phyloP scores from a whole-genome alignment of 2,888 invertebrate species.

The Hydropsyche betteni region DNA sequence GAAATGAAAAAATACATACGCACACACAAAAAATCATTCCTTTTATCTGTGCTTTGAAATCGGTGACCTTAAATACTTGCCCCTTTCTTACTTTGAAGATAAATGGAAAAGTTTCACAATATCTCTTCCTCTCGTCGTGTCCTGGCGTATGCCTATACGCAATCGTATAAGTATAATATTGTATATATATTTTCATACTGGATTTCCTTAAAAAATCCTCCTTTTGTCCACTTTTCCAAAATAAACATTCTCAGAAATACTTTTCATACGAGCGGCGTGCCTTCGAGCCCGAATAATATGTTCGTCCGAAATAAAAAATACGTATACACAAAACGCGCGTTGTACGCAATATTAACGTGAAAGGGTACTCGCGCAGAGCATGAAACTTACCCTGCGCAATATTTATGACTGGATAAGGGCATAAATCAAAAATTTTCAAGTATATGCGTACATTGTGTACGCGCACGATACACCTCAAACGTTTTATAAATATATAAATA shows the following conservation, averaged over 20 bases:
- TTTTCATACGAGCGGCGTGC: neutral
- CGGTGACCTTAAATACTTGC: slow-evolving; percentile 19
- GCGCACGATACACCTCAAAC: neutral
- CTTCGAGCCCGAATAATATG: slow-evolving; percentile 2
- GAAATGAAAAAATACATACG: slow-evolving; percentile 14
- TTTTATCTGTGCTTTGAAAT: slow-evolving; percentile 26
- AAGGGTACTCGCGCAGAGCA: neutral
- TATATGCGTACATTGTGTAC: slow-evolving; percentile 5
- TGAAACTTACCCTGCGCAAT: slow-evolving; percentile 6
- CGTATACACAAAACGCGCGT: neutral
- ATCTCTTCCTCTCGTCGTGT: slow-evolving; percentile 25
- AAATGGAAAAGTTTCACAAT: slow-evolving; percentile 30
- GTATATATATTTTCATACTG: slow-evolving; percentile 9
- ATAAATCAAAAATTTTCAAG: slow-evolving; percentile 31
- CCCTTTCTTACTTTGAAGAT: slow-evolving; percentile 30
- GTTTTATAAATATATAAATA: slow-evolving; percentile 4
- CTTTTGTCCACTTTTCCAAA: slow-evolving; percentile 22
- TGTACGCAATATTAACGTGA: slow-evolving; percentile 10
- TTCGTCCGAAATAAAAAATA: slow-evolving; percentile 2
- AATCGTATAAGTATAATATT: neutral
- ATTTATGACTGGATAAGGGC: slow-evolving; percentile 23
- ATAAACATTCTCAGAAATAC: slow-evolving; percentile 20
- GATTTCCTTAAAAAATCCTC: slow-evolving; percentile 15
- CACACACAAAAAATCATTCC: neutral
- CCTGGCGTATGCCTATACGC: neutral